Base-by-base conservation (phyloP, 2,888 invertebrate genomes). In the Aphidoletes aphidimyza region DNA sequence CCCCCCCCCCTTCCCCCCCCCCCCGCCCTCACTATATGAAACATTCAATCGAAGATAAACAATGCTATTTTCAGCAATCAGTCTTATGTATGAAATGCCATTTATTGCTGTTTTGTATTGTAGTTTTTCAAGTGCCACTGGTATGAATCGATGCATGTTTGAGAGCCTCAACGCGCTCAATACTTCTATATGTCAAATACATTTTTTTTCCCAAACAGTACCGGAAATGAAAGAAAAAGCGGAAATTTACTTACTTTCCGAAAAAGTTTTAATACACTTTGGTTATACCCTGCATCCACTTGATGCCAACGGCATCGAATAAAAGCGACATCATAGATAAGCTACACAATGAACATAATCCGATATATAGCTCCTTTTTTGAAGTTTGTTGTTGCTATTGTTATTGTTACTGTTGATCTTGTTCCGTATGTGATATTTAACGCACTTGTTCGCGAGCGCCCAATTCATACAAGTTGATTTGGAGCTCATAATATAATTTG, bases 341-440 rank as follows among this genome's bases (percentile, higher is more conserved):
- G 36, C 78, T 34, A 36, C 78, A 78, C 19, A 34, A 78, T 78
- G 34, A 78, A 78, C 78, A 78, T 78, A 78, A 78, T 78, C 78
- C 78, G 30, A 78, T 22, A 54, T 22, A 22, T n/a, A 1, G 54
- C 6, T 9, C 22, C 22, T 54, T 22, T 54, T 54, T 5, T 22
- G 1, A 8, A 39, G 5, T 39, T 49, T 49, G 3, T 49, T 19
- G 17, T 49, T 19, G 3, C 3, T 22, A n/a, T 17, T 49, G 8
- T 49, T 49, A 3, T n/a, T 49, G 3, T 49, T 17, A 9, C 22
- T n/a, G n/a, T n/a, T n/a, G n/a, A n/a, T n/a, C n/a, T n/a, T n/a
- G n/a, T n/a, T n/a, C n/a, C n/a, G n/a, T n/a, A n/a, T n/a, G n/a
- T n/a, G n/a, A n/a, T n/a, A n/a, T n/a, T n/a, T n/a, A n/a, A n/a